Base-by-base conservation (phyloP, 2,888 invertebrate species). In the Lepidochrysops patricia region DNA sequence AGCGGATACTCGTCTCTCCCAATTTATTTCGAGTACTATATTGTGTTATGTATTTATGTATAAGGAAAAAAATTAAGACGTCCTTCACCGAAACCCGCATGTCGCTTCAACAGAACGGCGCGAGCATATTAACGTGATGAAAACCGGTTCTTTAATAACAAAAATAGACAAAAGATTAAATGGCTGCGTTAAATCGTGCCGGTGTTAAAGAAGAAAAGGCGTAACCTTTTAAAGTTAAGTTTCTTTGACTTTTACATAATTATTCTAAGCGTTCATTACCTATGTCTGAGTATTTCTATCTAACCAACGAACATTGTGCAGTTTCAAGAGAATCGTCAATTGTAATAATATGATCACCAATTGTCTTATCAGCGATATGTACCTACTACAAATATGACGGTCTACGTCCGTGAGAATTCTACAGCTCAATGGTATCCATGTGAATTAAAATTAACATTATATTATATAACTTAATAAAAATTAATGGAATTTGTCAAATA, bases 51-150 rank as follows among this genome's bases (percentile, higher is more conserved):
- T 43, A 43, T 43, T 43, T 12, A 43, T 19, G 19, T 43, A 3
- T 23, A 43, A 43, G 23, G 43, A 43, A 19, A 43, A 43, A 23
- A 43, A 4, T 13, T 2, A 2, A 37, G 5, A 13, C 13, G 50
- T 26, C 50, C 50, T 50, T 50, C n/a, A 13, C 50, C 50, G 26
- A 50, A 29, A 32, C 54, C 32, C 15, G 54, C 19, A 54, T 32
- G 54, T 32, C 32, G 32, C 54, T 54, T 32, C 54, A 54, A 29
- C 15, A 6, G 15, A 29, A 32, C 54, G 32, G 12, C 32, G 15
- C 29, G 54, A 50, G 19, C 15, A 32, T 32, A 54, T 54, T 54
- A 54, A 54, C 43, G 54, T 54, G 54, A 54, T 54, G 27, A 29
- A 15, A 54, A 54, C 54, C 54, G 54, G 54, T 54, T 12, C 43